Evolutionary conservation across 1,140 invertebrate genomes (phyloP).

Genomic region (Elymnias hypermnestra): DNA sequence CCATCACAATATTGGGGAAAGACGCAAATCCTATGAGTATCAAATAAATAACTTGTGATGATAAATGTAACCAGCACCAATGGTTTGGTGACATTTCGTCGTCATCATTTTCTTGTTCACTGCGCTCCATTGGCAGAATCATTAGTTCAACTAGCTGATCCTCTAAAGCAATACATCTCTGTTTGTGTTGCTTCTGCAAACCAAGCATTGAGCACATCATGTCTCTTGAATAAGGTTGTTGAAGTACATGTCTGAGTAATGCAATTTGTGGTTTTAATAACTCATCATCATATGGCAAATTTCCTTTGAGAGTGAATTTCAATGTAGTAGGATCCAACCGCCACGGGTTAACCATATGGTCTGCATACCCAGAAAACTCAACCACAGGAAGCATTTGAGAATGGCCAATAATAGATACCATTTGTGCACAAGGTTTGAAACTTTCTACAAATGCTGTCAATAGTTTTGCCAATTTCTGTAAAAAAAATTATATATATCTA

Average conservation of each 20-base stretch:
- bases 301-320: slow-evolving; percentile 93
- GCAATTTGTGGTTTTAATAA: slow-evolving; percentile 92
- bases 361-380: slow-evolving; percentile 90
- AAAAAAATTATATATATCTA: not conserved
- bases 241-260: slow-evolving; percentile 91
- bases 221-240: slow-evolving; percentile 96
- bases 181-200: slow-evolving; percentile 94
- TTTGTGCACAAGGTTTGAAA: slow-evolving; percentile 94
- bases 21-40: slow-evolving; percentile 95
- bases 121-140: slow-evolving; percentile 93
- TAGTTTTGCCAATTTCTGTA: slow-evolving; percentile 87
- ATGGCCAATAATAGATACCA: slow-evolving; percentile 95
- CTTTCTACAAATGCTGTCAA: slow-evolving; percentile 93
- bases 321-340: slow-evolving; percentile 90
- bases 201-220: slow-evolving; percentile 97
- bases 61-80: slow-evolving; percentile 95
- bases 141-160: slow-evolving; percentile 95
- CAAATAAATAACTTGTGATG: slow-evolving; percentile 97
- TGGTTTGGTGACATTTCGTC: slow-evolving; percentile 84
- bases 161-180: slow-evolving; percentile 92
- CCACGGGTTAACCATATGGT: slow-evolving; percentile 94
- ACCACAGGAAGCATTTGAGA: slow-evolving; percentile 95
- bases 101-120: slow-evolving; percentile 81
- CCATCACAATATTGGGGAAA: slow-evolving; percentile 94
- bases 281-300: slow-evolving; percentile 93